Percentiles rank a stretch among this genome's conserved stretches.
These are phyloP conservation scores for Tetragonula clypearis DNA, from an alignment of 1,140 invertebrate species.

Conservation along the genomic window DNA sequence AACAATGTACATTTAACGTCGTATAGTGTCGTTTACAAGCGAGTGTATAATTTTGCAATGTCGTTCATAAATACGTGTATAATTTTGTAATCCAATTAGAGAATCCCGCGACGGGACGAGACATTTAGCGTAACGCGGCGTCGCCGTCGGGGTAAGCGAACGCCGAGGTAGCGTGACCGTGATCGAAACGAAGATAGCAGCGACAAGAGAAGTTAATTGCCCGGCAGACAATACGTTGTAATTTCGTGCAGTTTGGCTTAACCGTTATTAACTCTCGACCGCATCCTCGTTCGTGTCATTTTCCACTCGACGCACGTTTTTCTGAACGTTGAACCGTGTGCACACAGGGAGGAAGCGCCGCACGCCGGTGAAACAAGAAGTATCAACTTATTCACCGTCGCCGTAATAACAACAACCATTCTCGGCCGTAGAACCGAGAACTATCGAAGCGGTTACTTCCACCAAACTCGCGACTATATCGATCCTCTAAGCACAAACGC, in stretches of 20 bases:
- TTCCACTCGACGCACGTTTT: background rate
- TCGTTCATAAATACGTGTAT: too few species aligned
- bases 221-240: background rate
- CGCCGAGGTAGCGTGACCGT: background rate
- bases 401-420: conserved; percentile 11
- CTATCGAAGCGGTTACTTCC: conserved; percentile 31
- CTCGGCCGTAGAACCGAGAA: conserved; percentile 11
- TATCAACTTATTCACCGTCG: background rate
- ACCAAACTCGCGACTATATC: conserved; percentile 7
- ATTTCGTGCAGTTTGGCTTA: background rate
- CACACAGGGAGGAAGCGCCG: background rate
- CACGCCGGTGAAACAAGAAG: conserved; percentile 4
- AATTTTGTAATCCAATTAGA: background rate
- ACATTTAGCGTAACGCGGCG: background rate
- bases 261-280: background rate
- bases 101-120: background rate
- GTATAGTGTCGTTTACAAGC: too few species aligned
- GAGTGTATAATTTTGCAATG: too few species aligned
- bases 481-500: conserved; percentile 6
- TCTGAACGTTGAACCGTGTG: background rate
- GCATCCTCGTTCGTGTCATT: background rate
- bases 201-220: background rate
- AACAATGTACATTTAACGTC: too few species aligned
- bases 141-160: background rate
- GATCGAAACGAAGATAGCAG: background rate